Conservation (phyloP, 2,797 vertebrate species). For the Falco peregrinus region DNA sequence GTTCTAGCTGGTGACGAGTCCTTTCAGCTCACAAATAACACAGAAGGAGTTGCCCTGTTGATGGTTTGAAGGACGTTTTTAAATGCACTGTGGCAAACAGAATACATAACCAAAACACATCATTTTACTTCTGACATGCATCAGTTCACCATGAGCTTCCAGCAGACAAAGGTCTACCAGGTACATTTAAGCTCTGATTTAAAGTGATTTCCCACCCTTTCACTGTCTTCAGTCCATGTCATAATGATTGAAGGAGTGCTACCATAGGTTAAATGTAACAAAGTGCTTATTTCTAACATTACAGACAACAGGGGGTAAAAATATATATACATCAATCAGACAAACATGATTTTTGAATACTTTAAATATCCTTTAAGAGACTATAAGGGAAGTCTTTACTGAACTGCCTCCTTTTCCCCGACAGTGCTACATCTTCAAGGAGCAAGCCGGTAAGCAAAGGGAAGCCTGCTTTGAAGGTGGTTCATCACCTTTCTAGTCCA, state of each 20-base stretch:
- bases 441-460: not conserved
- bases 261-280: not conserved
- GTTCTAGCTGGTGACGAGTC: not conserved
- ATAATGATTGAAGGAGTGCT: not conserved
- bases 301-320: not conserved
- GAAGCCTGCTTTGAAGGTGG: not conserved
- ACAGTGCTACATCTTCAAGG: not conserved
- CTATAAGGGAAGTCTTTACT: not conserved
- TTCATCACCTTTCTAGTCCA: not conserved
- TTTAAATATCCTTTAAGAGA: not conserved
- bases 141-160: not conserved
- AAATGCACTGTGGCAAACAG: not conserved
- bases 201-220: not conserved
- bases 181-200: not conserved
- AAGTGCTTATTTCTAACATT: not conserved
- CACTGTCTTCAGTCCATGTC: not conserved
- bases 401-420: not conserved
- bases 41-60: not conserved
- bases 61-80: conserved; percentile 17
- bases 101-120: conserved; percentile 4
- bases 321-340: not conserved
- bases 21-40: conserved; percentile 40
- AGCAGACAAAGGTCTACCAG: not conserved
- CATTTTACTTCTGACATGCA: not conserved
- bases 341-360: not conserved